Base-by-base conservation (phyloP, 2,797 vertebrate genomes). In the Arrhamphus sclerolepis region DNA sequence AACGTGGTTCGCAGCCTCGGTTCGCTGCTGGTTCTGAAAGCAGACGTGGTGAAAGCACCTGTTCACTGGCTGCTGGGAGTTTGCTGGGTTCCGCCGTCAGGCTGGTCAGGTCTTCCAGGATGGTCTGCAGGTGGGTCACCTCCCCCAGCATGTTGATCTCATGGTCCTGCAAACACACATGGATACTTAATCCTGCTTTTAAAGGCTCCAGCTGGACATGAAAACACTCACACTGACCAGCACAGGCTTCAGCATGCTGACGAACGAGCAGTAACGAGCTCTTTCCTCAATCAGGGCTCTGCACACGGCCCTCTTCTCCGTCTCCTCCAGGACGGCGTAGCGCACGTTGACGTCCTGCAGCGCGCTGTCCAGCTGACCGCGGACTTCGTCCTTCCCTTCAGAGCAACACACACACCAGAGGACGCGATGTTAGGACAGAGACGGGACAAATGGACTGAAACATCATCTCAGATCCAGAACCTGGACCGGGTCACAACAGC, bases 61-160 rank as follows among this genome's bases (percentile, higher is more conserved):
- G 93, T 59, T 94, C 94, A 6, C 93, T 94, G 72, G 93, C 84
- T 8, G 92, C 78, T 14, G 94, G 94, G 44, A 95, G 91, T 66
- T 87, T 88, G 41, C 79, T 89, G 19, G 94, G 94, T 50, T 95
- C 93, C 0, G 89, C 79, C 0, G 94, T 95, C 61, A 95, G 83
- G 70, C 67, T 81, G 48, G 83, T 86, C 62, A 95, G 85, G 65
- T 94, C 94, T 31, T 93, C 94, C 39, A 94, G 82, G 50, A 94
- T 94, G 19, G 93, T 93, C 86, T 95, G 94, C 16, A 95, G 82
- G 75, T 95, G 94, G 14, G 93, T 94, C 38, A 94, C 92, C 67
- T 95, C 93, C 0, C 93, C 93, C 28, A 95, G 83, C 94, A 95
- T 94, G 80, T 93, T 87, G 43, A 94, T 94, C 83, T 95, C 94